A percentile compares a stretch with the other conserved stretches of the same genome.
phyloP scores from a whole-genome alignment of 2,797 vertebrate genomes.

The Enteromius unitaeniatus region DNA sequence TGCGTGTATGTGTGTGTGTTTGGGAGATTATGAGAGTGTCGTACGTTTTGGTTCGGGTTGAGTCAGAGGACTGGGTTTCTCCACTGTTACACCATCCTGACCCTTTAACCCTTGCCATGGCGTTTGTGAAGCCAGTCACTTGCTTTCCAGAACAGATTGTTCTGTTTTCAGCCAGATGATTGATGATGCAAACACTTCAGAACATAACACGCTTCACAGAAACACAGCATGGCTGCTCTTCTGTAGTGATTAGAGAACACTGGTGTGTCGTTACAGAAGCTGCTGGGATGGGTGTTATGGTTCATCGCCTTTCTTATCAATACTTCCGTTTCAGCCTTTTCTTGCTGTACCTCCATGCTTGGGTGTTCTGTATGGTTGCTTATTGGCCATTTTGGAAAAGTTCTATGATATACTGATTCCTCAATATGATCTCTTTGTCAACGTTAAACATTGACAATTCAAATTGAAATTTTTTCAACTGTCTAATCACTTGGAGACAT shows the following conservation, averaged over 20 bases:
- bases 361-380: background rate
- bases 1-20: slow-evolving; percentile 22
- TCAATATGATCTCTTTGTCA: background rate
- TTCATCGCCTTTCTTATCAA: background rate
- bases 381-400: background rate
- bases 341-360: background rate
- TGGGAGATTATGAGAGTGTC: background rate
- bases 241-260: slow-evolving; percentile 1
- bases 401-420: background rate
- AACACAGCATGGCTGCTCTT: background rate
- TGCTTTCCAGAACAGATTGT: slow-evolving; percentile 17
- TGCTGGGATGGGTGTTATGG: background rate
- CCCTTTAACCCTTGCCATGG: slow-evolving; percentile 29
- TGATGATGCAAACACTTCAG: slow-evolving; percentile 5
- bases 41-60: background rate
- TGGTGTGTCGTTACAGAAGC: slow-evolving; percentile 23
- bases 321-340: background rate
- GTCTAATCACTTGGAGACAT: background rate
- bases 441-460: background rate
- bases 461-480: background rate
- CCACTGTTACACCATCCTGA: slow-evolving; percentile 45
- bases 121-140: slow-evolving; percentile 2
- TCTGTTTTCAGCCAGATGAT: background rate
- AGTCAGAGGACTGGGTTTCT: slow-evolving; percentile 41
- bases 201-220: slow-evolving; percentile 13